Evolutionary conservation across 2,888 invertebrate genomes (phyloP), one percentile per base, ranked within the genome.

Genomic region (Coremacera marginata): DNA sequence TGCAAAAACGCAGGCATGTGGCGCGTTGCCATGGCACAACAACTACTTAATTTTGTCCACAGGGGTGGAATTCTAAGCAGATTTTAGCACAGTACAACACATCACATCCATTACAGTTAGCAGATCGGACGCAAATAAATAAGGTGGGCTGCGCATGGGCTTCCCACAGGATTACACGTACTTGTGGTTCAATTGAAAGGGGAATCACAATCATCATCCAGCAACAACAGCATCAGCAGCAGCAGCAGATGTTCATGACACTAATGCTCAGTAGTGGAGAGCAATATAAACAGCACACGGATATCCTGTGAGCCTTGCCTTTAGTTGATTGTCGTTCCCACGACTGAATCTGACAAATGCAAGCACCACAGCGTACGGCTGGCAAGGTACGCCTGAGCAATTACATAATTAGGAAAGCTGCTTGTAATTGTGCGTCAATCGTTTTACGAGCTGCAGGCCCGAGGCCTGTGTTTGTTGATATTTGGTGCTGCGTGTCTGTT

Each of bases 251-350:
- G 83, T 79, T 80, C 80, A 77, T 74, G 84, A 83, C 82, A 79
- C 80, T 85, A 84, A 86, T 84, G 81, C 57, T 22, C 34, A 44
- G 25, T 19, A n/a, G 14, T 25, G 49, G 0, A 5, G 51, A n/a
- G 51, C 51, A 49, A 22, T 16, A 22, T 65, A 5, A 25, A 22
- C 44, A 34, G 63, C 44, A 51, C n/a, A 14, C 74, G 52, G 63
- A 5, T 62, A 67, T 73, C 63, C 60, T 62, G 31, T 63, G 68
- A 55, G 70, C 67, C 75, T 77, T 81, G 68, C 81, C 79, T 73
- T 75, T 72, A 57, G 78, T 75, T 79, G 78, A 75, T 75, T 71
- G 74, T 31, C 27, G 80, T 87, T 87, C 87, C 87, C 87, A 87
- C 87, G 87, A 85, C 82, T 82, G 80, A 73, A 78, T 72, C 62